A percentile compares a stretch with the other conserved stretches of the same genome.
Conservation (phyloP, 1,140 invertebrate species). For the Drosophila punjabiensis region DNA sequence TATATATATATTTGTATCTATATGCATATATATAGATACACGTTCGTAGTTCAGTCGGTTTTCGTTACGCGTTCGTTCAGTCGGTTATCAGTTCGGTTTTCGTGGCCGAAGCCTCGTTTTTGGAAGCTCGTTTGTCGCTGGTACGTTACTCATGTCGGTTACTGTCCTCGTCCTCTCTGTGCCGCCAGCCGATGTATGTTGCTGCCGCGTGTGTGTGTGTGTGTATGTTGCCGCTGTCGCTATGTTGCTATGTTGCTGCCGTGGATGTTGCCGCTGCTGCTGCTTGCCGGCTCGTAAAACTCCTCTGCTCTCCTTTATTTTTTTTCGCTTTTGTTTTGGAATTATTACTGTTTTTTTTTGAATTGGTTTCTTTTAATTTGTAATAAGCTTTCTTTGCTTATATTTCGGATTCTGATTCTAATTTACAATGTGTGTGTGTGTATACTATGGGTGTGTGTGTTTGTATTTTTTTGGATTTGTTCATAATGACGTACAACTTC, state of each 20-base stretch:
- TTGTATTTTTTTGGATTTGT: constrained; percentile 60
- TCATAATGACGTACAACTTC: constrained; percentile 83
- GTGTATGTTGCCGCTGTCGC: constrained; percentile 18
- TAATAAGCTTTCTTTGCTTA: constrained; percentile 24
- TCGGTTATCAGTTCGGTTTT: constrained; percentile 33
- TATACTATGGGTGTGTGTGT: constrained; percentile 60
- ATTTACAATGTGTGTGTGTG: constrained; percentile 76
- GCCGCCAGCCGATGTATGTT: constrained; percentile 44
- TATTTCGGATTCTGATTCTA: constrained; percentile 60
- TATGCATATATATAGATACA: constrained; percentile 4
- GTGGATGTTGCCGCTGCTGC: constrained; percentile 40
- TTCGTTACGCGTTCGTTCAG: constrained; percentile 11
- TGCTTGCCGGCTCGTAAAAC: constrained; percentile 60
- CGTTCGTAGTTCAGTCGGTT: constrained; percentile 12
- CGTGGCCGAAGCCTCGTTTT: constrained; percentile 56
- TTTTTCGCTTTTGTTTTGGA: constrained; percentile 36
- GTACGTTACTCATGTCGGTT: constrained; percentile 44
- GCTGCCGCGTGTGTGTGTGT: constrained; percentile 28
- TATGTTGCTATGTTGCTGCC: constrained; percentile 30
- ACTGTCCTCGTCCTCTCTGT: constrained; percentile 45
- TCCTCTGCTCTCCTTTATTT: constrained; percentile 54
- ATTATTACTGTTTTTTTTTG: constrained; percentile 40
- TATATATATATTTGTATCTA: not conserved
- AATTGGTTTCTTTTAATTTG: constrained; percentile 30
- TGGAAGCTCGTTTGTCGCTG: constrained; percentile 77